Percentiles rank a stretch among this genome's conserved stretches.
phyloP scores from a whole-genome alignment of 2,797 vertebrate species.

The Parauchenoglanis punctatus region DNA sequence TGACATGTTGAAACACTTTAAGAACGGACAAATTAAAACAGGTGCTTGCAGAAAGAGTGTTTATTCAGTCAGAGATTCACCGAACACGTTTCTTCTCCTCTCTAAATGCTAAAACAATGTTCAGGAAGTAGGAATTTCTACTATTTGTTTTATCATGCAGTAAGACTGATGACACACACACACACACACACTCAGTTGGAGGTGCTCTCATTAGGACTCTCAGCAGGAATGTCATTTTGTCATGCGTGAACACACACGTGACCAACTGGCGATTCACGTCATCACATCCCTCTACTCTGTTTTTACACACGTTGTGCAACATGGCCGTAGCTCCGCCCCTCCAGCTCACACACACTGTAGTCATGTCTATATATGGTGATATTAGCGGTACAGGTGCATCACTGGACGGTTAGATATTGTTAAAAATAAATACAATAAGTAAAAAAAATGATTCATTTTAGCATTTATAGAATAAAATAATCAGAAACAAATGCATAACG shows the following conservation, averaged over 20 bases:
- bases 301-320: background rate
- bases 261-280: background rate
- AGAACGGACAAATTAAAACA: background rate
- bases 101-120: background rate
- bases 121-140: background rate
- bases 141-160: constrained; percentile 24
- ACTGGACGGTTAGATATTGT: background rate
- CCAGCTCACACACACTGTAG: constrained; percentile 10
- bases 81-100: background rate
- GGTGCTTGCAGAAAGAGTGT: constrained; percentile 29
- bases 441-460: background rate
- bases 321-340: background rate
- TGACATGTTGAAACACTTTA: too few species aligned
- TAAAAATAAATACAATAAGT: background rate
- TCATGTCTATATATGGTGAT: background rate
- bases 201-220: constrained; percentile 1
- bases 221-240: background rate
- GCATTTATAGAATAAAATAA: background rate
- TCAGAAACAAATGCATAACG: background rate
- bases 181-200: constrained; percentile 8
- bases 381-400: background rate
- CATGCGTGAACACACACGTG: background rate
- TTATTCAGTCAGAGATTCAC: constrained; percentile 29
- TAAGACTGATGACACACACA: constrained; percentile 24
- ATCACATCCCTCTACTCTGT: background rate